Conservation (phyloP, 2,888 invertebrate species). For the Lordiphosa fenestrarum region DNA sequence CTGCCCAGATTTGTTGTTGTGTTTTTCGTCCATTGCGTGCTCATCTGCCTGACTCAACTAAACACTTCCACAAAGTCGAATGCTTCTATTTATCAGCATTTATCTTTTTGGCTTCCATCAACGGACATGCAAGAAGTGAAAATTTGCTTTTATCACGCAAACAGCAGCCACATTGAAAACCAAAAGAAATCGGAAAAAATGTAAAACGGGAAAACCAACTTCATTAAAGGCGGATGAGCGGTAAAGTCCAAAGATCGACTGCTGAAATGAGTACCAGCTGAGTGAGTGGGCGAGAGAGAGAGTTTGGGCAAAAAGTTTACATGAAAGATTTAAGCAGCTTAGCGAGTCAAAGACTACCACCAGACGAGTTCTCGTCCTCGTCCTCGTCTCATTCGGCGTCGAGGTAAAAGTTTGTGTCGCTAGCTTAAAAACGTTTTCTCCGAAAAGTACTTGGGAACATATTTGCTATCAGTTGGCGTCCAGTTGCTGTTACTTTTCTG, state of each 20-base stretch:
- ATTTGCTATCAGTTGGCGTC: slow-evolving; percentile 75
- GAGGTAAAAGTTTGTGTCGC: slow-evolving; percentile 66
- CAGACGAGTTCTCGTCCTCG: slow-evolving; percentile 4
- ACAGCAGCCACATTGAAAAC: slow-evolving; percentile 29
- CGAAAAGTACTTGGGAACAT: slow-evolving; percentile 70
- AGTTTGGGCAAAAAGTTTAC: slow-evolving; percentile 59
- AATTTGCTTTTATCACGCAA: slow-evolving; percentile 71
- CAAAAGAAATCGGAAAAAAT: not conserved
- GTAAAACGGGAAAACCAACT: slow-evolving; percentile 49
- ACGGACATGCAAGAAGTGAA: slow-evolving; percentile 46
- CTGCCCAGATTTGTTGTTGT: too few relatives aligned
- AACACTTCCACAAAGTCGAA: slow-evolving; percentile 9
- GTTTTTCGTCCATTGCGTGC: too few relatives aligned
- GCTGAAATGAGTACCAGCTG: slow-evolving; percentile 21
- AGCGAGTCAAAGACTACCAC: slow-evolving; percentile 54
- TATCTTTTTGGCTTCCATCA: slow-evolving; percentile 22
- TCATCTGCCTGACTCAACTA: too few relatives aligned
- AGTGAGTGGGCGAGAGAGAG: slow-evolving; percentile 8
- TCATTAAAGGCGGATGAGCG: slow-evolving; percentile 55
- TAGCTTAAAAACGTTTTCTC: slow-evolving; percentile 68
- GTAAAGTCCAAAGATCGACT: slow-evolving; percentile 55
- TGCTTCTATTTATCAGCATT: slow-evolving; percentile 25
- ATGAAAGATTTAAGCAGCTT: slow-evolving; percentile 73
- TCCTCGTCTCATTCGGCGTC: slow-evolving; percentile 9
- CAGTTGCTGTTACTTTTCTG: slow-evolving; percentile 51